phyloP scores from a whole-genome alignment of 2,113 vertebrate genomes.

The Calypte anna region DNA sequence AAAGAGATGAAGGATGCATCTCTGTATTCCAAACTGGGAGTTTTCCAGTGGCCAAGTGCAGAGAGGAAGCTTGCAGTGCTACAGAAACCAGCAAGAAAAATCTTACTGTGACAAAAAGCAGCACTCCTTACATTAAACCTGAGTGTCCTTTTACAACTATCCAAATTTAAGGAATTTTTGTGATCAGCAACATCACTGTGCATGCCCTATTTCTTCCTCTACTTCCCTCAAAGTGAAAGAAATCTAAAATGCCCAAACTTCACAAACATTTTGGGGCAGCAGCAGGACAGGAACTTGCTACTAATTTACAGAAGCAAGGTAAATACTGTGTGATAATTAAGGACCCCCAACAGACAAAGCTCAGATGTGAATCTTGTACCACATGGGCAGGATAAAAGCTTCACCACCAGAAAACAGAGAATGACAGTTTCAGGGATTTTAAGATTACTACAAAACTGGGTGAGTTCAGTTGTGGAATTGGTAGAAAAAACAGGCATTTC shows the following conservation, averaged over 20 bases:
- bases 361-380: background rate
- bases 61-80: background rate
- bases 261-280: rapidly evolving
- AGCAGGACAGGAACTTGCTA: background rate
- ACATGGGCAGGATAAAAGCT: rapidly evolving
- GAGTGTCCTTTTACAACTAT: background rate
- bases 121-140: background rate
- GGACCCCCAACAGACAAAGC: background rate
- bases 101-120: rapidly evolving
- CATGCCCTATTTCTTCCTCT: background rate
- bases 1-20: background rate
- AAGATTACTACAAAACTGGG: rapidly evolving
- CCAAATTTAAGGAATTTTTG: background rate
- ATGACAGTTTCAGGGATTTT: background rate
- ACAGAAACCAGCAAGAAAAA: background rate
- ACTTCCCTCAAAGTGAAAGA: background rate
- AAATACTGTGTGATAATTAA: background rate
- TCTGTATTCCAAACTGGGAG: background rate
- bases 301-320: background rate
- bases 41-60: background rate
- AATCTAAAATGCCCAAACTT: background rate
- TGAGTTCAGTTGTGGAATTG: background rate
- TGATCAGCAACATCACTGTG: too few relatives aligned
- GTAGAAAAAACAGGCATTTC: background rate
- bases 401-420: background rate